Conservation (phyloP, 2,888 invertebrate species). For the Drosophila melanocephala region DNA sequence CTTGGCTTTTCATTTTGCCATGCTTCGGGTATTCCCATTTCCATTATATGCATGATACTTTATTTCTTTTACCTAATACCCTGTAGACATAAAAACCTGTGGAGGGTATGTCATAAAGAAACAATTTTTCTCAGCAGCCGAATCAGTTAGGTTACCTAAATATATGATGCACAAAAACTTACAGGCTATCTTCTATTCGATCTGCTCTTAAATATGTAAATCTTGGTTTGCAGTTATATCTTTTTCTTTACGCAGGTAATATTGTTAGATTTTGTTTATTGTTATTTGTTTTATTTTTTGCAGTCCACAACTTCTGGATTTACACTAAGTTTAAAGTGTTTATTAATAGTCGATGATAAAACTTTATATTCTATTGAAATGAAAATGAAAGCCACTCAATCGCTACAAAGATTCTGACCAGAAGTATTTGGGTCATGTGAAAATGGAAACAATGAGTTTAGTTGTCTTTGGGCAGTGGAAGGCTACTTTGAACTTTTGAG, state of each 20-base stretch:
- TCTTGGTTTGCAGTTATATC: constrained; percentile 31
- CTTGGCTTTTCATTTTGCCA: constrained; percentile 9
- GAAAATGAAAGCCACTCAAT: neutral
- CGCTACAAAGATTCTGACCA: neutral
- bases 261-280: constrained; percentile 26
- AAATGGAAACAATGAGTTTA: neutral
- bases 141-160: neutral
- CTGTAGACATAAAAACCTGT: neutral
- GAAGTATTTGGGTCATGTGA: constrained; percentile 2
- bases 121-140: neutral
- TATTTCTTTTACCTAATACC: constrained; percentile 12
- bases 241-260: neutral
- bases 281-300: neutral
- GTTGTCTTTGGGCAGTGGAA: neutral
- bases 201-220: neutral
- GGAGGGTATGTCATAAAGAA: neutral
- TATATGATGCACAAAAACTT: neutral
- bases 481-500: neutral
- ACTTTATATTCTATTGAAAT: neutral
- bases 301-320: constrained; percentile 2
- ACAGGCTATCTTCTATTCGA: neutral
- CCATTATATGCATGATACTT: constrained; percentile 38
- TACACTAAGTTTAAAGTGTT: constrained; percentile 1
- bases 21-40: constrained; percentile 6
- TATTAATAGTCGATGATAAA: neutral